Percentiles rank a stretch among this genome's conserved stretches.
Conservation (phyloP, 2,888 invertebrate species). For the Cenopis cana region DNA sequence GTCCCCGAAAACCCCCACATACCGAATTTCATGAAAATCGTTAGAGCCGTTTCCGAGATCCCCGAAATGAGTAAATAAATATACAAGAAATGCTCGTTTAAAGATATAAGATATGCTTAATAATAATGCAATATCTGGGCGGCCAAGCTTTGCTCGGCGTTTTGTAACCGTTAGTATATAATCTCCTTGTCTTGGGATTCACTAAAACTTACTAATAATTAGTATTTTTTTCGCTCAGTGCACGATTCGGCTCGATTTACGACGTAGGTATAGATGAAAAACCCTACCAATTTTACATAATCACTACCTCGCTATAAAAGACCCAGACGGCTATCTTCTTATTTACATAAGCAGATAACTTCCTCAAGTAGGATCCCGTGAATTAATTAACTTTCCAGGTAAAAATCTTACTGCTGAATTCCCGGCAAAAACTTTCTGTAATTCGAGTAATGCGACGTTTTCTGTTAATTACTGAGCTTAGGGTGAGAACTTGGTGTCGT, state of each 20-base stretch:
- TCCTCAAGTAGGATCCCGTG: slow-evolving; percentile 66
- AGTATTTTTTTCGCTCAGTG: not conserved
- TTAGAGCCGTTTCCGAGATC: too few relatives aligned
- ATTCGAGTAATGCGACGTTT: slow-evolving; percentile 69
- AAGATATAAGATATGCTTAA: too few relatives aligned
- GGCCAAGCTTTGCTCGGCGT: too few relatives aligned
- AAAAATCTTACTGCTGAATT: slow-evolving; percentile 69
- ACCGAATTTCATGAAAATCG: too few relatives aligned
- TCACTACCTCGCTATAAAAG: not conserved
- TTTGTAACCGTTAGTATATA: too few relatives aligned
- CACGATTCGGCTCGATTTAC: slow-evolving; percentile 1
- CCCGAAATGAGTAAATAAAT: too few relatives aligned
- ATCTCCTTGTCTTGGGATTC: too few relatives aligned
- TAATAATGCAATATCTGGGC: too few relatives aligned
- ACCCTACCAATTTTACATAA: not conserved
- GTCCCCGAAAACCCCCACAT: too few relatives aligned
- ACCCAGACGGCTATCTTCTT: slow-evolving; percentile 54
- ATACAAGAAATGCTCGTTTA: too few relatives aligned
- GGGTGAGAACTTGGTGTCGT: slow-evolving; percentile 63
- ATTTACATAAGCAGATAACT: slow-evolving; percentile 77
- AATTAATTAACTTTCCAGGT: slow-evolving; percentile 78
- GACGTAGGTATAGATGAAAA: not conserved
- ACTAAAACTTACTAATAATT: too few relatives aligned
- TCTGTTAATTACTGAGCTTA: slow-evolving; percentile 71
- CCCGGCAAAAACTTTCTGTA: slow-evolving; percentile 67